Conservation (phyloP, 2,888 invertebrate genomes). For the Ischnura elegans region DNA sequence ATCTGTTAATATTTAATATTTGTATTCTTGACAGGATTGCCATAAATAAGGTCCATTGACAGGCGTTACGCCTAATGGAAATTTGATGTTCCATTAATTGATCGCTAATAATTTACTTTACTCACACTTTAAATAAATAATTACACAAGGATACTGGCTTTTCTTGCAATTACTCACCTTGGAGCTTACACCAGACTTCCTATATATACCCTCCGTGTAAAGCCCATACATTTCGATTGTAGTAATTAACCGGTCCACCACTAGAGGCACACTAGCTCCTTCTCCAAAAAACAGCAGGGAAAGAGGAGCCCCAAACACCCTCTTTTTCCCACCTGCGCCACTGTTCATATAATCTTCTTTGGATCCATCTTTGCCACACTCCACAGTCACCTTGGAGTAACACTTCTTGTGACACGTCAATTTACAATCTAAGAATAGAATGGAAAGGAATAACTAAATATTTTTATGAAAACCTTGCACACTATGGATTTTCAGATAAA, state of each 20-base stretch:
- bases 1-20: too few relatives aligned
- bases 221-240: constrained; percentile 95
- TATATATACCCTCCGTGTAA: constrained; percentile 95
- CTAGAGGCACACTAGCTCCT: constrained; percentile 88
- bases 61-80: too few relatives aligned
- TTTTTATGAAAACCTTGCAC: too few relatives aligned
- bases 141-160: too few relatives aligned
- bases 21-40: too few relatives aligned
- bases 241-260: constrained; percentile 92
- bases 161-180: constrained; percentile 81
- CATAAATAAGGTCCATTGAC: too few relatives aligned
- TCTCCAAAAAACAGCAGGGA: constrained; percentile 86
- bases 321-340: constrained; percentile 75
- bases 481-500: too few relatives aligned
- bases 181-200: constrained; percentile 91
- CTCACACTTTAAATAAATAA: too few relatives aligned
- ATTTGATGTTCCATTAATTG: too few relatives aligned
- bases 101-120: too few relatives aligned
- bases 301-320: constrained; percentile 91
- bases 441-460: too few relatives aligned
- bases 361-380: constrained; percentile 80
- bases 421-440: constrained; percentile 84
- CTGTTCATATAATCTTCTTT: constrained; percentile 71
- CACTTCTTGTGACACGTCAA: constrained; percentile 97
- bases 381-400: constrained; percentile 85